A percentile compares a stretch with the other conserved stretches of the same genome.
phyloP scores from a whole-genome alignment of 1,140 invertebrate species.

The Drosophila burlai region DNA sequence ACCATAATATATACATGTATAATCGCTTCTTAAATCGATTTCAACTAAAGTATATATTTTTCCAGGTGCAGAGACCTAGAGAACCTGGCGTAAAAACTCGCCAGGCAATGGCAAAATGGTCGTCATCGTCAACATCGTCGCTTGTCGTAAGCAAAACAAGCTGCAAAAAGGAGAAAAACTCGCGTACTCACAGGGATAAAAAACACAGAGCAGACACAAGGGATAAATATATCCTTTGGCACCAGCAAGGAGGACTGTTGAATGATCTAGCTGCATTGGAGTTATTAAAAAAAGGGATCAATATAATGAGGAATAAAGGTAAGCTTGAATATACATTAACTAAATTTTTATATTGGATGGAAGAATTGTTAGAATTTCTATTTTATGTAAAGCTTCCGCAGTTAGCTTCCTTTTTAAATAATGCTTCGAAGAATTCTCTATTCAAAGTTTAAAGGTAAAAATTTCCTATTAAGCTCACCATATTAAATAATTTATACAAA shows the following conservation, averaged over 20 bases:
- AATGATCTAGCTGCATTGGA: constrained; percentile 7
- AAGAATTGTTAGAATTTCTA: background rate
- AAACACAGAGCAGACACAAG: background rate
- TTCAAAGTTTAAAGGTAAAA: too few species aligned
- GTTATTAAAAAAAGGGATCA: background rate
- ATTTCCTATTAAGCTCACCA: too few species aligned
- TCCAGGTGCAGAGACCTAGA: background rate
- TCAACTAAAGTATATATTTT: background rate
- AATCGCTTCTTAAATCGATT: too few species aligned
- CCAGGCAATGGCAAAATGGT: constrained; percentile 58
- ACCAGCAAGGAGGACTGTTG: constrained; percentile 4
- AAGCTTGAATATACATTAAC: background rate
- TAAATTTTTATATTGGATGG: background rate
- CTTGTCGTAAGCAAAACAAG: constrained; percentile 48
- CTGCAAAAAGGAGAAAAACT: constrained; percentile 2
- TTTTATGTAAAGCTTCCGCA: background rate
- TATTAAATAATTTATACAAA: too few species aligned
- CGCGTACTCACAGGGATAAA: background rate
- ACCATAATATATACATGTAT: background rate
- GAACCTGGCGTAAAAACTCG: constrained; percentile 24
- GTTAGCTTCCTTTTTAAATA: too few species aligned
- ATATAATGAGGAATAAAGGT: background rate
- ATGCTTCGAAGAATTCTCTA: too few species aligned
- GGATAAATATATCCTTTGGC: constrained; percentile 2
- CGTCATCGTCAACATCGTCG: constrained; percentile 56